Base-by-base conservation (phyloP, 2,888 invertebrate species). In the Tachystola acroxantha region DNA sequence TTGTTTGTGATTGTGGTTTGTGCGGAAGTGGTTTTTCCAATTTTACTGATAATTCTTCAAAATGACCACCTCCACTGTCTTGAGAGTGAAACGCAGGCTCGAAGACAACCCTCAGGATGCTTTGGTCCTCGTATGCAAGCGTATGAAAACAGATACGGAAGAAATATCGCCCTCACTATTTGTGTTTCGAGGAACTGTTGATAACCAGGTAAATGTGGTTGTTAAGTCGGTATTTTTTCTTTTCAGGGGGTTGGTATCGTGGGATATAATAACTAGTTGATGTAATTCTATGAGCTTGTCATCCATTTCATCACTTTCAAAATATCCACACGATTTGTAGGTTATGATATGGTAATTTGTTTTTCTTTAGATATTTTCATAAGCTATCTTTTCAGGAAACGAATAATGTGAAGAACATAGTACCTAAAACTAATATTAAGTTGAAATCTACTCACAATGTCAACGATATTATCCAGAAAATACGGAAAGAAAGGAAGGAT, bases 161-260 rank as follows among this genome's bases (percentile, higher is more conserved):
- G 81, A 86, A 39, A 75, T 88, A 46, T 74, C 88, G 5, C 89
- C 91, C 0, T 89, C 93, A 1, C 73, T 94, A 24, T 88, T 93
- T 7, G 92, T 92, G 56, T 93, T 94, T 55, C 90, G 92, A 28
- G 93, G 91, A 40, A 94, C 94, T 12, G 87, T 93, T n/a, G 79
- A 90, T 38, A 88, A 88, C 59, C 89, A 91, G 85, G 93, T 93
- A 79, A 57, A n/a, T n/a, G n/a, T 6, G 5, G n/a, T n/a, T 20
- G 20, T 20, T 20, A 20, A n/a, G n/a, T n/a, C n/a, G n/a, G n/a
- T n/a, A n/a, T n/a, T n/a, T n/a, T n/a, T n/a, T n/a, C n/a, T n/a
- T n/a, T n/a, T n/a, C n/a, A n/a, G n/a, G n/a, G n/a, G n/a, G n/a
- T n/a, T n/a, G n/a, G n/a, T n/a, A n/a, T n/a, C n/a, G n/a, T n/a